Base-by-base conservation (phyloP, 2,888 invertebrate genomes). In the Ganaspis brasiliensis region DNA sequence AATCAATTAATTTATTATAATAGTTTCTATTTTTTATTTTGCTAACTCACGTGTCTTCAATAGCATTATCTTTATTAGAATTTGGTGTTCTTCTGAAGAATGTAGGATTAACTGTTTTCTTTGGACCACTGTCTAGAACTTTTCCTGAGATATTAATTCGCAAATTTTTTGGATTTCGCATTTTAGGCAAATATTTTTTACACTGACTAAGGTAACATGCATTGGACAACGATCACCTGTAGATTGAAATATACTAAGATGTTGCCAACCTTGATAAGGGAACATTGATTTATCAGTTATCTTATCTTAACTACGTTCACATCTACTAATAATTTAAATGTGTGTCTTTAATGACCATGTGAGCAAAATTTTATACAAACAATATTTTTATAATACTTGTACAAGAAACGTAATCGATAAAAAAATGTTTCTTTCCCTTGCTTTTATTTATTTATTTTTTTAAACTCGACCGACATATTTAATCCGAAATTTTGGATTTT, bases 131-230 rank as follows among this genome's bases (percentile, higher is more conserved):
- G 31, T 52, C 45, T 55, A 72, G 45, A 3, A 67, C 40, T 6
- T 26, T 74, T 8, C 26, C 40, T 2, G 80, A 74, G 49, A 80
- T 74, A 49, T 73, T 52, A 9, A 80, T 75, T 9, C 74, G 57
- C 14, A 80, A 71, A 73, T 80, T 80, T 16, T 78, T 78, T 16
- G 74, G 80, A 70, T 80, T 80, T 9, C 74, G 74, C 70, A 78
- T 67, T 12, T 14, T 56, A 31, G 57, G 63, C n/a, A 26, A 14
- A 61, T 73, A 63, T 37, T 59, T 63, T n/a, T 24, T 1, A 8
- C 14, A 45, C 24, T 16, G 8, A 8, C 6, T 1, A 14, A 45
- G n/a, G 45, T 1, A 45, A 16, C 4, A 10, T 67, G 24, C 14
- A 26, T n/a, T 45, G 14, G 40, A 24, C 45, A 21, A 9, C n/a